Evolutionary conservation across 2,888 invertebrate species (phyloP).

Genomic region (Pardosa pseudoannulata): DNA sequence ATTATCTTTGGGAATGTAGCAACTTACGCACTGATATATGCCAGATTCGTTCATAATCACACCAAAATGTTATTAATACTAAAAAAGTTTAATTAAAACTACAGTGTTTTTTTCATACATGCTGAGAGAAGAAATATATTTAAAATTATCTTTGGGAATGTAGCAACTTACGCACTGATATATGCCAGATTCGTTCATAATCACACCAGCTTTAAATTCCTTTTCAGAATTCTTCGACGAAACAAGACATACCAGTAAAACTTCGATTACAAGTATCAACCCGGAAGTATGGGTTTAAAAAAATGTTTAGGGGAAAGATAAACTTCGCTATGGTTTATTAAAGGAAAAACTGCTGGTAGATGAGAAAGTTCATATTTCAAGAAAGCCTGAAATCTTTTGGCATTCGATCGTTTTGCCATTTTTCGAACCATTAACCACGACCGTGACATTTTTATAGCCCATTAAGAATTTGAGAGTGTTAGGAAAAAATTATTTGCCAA

Average conservation of each 20-base stretch:
- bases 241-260: background rate
- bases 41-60: too few species aligned
- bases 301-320: constrained; percentile 3
- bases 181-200: too few species aligned
- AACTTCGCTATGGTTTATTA: constrained; percentile 31
- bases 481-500: background rate
- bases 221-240: background rate
- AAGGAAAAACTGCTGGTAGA: constrained; percentile 5
- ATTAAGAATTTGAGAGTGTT: constrained; percentile 26
- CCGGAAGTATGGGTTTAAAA: background rate
- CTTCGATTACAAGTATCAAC: background rate
- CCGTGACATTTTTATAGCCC: constrained; percentile 46
- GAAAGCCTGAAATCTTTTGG: constrained; percentile 16
- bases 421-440: constrained; percentile 36
- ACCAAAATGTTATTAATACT: too few species aligned
- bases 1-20: too few species aligned
- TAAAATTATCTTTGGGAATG: too few species aligned
- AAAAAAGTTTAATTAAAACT: too few species aligned
- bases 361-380: constrained; percentile 42
- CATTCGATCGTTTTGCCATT: constrained; percentile 24
- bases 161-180: too few species aligned
- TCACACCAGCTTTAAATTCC: too few species aligned
- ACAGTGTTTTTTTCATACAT: too few species aligned
- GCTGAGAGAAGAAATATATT: too few species aligned
- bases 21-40: too few species aligned